Evolutionary conservation across 2,797 vertebrate genomes (phyloP).

Genomic region (Lepus townsendii): DNA sequence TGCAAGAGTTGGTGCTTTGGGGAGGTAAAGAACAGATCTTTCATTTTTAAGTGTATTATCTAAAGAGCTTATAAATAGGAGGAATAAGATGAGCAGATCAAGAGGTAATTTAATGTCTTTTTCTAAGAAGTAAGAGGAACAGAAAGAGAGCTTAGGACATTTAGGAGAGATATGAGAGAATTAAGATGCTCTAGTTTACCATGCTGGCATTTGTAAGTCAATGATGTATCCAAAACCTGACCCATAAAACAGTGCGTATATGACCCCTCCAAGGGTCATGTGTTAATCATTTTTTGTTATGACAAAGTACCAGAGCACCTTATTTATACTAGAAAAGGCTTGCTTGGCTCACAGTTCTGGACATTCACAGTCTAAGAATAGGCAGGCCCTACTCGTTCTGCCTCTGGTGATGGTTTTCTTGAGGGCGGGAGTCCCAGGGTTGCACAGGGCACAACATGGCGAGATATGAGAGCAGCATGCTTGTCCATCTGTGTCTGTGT

Average conservation of each 20-base stretch:
- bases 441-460: too few relatives aligned
- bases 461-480: too few relatives aligned
- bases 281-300: too few relatives aligned
- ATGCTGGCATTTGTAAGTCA: background rate
- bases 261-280: background rate
- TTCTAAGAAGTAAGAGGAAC: conserved; percentile 40
- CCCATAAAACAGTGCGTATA: background rate
- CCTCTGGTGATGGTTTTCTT: too few relatives aligned
- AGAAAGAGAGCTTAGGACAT: background rate
- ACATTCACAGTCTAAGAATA: too few relatives aligned
- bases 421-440: too few relatives aligned
- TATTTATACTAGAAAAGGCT: too few relatives aligned
- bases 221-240: background rate
- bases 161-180: conserved; percentile 32
- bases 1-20: background rate
- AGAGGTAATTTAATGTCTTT: background rate
- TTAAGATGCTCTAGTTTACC: background rate
- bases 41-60: conserved; percentile 3
- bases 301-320: too few relatives aligned
- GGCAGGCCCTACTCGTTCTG: too few relatives aligned
- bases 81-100: background rate
- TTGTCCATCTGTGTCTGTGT: too few relatives aligned
- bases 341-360: too few relatives aligned
- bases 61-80: conserved; percentile 50
- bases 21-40: background rate